phyloP scores from a whole-genome alignment of 2,797 vertebrate genomes.

The Rhinatrema bivittatum region DNA sequence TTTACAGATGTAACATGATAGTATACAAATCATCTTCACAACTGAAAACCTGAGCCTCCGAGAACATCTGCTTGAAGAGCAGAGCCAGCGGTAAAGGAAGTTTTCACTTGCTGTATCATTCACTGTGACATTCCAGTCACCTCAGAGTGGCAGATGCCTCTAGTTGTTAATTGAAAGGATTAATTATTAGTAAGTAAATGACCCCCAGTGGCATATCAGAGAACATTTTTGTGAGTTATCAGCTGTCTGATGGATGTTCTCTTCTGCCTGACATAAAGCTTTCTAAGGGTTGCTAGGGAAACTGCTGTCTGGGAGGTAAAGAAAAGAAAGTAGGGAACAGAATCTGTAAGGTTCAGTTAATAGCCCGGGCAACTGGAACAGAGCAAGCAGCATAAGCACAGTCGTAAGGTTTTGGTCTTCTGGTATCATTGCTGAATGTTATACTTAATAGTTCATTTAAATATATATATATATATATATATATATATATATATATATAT shows the following conservation, averaged over 20 bases:
- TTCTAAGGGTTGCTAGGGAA: conserved; percentile 50
- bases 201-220: conserved; percentile 58
- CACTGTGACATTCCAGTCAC: background rate
- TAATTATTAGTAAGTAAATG: conserved; percentile 64
- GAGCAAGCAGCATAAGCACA: background rate
- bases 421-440: no score
- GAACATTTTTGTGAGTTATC: conserved; percentile 29
- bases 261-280: conserved; percentile 7
- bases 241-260: conserved; percentile 7
- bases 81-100: no score
- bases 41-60: conserved; percentile 50
- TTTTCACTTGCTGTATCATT: background rate
- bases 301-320: conserved; percentile 17
- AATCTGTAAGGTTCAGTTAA: background rate
- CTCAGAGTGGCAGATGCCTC: conserved; percentile 13
- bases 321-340: background rate
- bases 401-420: background rate
- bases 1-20: no score
- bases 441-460: no score
- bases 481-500: no score
- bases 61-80: conserved; percentile 47
- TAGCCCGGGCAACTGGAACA: background rate
- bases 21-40: conserved; percentile 47
- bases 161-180: conserved; percentile 51
- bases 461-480: no score